Evolutionary conservation across 2,888 invertebrate genomes (phyloP), one percentile per base, ranked within the genome.

Genomic region (Ellobium chinense): DNA sequence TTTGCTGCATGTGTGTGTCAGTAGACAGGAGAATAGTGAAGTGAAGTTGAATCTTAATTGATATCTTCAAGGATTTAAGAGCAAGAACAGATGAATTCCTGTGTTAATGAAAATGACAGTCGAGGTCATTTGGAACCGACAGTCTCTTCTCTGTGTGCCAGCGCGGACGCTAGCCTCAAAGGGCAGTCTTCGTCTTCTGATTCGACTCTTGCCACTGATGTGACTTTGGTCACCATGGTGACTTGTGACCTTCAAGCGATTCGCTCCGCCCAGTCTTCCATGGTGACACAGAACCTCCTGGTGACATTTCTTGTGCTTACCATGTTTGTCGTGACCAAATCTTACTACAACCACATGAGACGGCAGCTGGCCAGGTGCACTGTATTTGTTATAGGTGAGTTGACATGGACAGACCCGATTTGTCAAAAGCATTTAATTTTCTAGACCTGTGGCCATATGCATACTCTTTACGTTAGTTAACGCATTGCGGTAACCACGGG

Each of bases 271-370:
- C 69, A 82, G 76, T 76, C 83, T 27, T 31, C 75, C 29, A n/a
- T 82, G 73, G 74, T 81, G 12, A 63, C 81, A 27, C 83, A 87
- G 74, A 84, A 86, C 27, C 74, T 86, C 9, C 54, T 83, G 39
- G 60, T 89, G 24, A 90, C 90, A 0, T 83, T 82, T 2, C 63
- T 84, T 1, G 82, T 89, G 37, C 78, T 87, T 14, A 76, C 82
- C 1, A 78, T 83, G 4, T 90, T 89, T 80, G 77, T 88, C 62
- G 78, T 84, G 58, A 80, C 84, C n/a, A 88, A 87, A 80, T 83
- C 86, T 9, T 81, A 85, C 24, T 87, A 85, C 56, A 87, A 88
- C 62, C 83, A 80, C 29, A 54, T 86, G 21, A 79, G 87, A 24
- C 80, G 84, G 31, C 80, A 84, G 31, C 76, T 83, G 54, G 86